A percentile compares a stretch with the other conserved stretches of the same genome.
phyloP scores from a whole-genome alignment of 2,113 vertebrate genomes.

The Oreochromis aureus region DNA sequence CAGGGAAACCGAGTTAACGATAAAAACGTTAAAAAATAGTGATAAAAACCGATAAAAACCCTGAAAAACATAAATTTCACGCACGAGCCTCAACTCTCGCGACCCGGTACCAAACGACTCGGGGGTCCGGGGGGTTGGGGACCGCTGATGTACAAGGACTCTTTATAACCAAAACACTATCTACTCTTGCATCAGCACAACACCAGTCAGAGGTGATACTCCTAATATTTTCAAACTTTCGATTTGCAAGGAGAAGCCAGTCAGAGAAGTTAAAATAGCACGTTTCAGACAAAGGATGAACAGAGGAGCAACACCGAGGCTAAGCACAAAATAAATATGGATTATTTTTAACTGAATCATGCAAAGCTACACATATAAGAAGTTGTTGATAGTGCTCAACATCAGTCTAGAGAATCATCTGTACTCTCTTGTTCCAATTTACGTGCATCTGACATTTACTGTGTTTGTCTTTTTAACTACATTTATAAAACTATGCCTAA shows the following conservation, averaged over 20 bases:
- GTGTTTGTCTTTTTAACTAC: neutral
- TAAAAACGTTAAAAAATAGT: too few relatives aligned
- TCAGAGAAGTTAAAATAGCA: neutral
- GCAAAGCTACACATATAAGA: fast-evolving
- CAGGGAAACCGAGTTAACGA: too few relatives aligned
- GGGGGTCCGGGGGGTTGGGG: too few relatives aligned
- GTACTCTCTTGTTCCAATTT: neutral
- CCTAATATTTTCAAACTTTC: neutral
- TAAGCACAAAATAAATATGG: neutral
- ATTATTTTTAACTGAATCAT: neutral
- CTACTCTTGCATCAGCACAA: fast-evolving
- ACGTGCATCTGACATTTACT: neutral
- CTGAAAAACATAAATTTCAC: too few relatives aligned
- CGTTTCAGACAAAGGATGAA: neutral
- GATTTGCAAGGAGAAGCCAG: neutral
- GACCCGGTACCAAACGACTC: too few relatives aligned
- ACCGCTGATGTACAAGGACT: neutral
- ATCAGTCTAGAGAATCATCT: neutral
- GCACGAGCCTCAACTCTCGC: too few relatives aligned
- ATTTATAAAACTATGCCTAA: neutral
- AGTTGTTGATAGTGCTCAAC: neutral
- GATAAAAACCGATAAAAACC: too few relatives aligned
- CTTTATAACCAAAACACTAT: neutral
- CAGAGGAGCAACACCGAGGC: neutral
- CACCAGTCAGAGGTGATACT: neutral